Evolutionary conservation across 2,113 vertebrate species (phyloP), one percentile per base, ranked within the genome.

Genomic region (Periophthalmodon schlosseri): DNA sequence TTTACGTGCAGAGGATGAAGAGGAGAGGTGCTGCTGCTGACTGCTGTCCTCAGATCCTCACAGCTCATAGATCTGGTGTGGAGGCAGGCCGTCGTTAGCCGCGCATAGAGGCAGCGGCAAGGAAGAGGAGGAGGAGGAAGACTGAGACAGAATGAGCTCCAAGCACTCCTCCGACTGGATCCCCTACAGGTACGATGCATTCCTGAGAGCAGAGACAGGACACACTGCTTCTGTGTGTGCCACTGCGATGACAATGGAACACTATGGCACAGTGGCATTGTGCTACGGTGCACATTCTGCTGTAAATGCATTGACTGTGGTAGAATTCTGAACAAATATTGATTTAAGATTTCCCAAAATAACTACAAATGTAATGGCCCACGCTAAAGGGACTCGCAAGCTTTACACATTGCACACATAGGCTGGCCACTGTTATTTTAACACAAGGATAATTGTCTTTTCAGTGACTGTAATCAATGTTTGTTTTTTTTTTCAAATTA

Each of bases 81-180:
- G 87, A 86, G 74, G 84, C 89, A 91, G 88, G 89, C 86, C 88
- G 50, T 84, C 88, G 50, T 84, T 73, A 88, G 87, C 90, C 88
- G 88, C 23, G 77, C 84, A 79, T 73, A 78, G 70, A 64, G 85
- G 82, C 77, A 74, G 76, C 83, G 69, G 76, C 80, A 21, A 58
- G 57, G 56, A 14, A 28, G n/a, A 24, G 69, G 75, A 56, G 84
- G 82, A 76, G 73, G 76, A 80, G 69, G 77, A 79, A 69, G 75
- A 61, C 84, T 93, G 78, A 88, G 76, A 74, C 87, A 91, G 78
- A 83, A 98, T 98, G 97, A 97, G 94, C 96, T 97, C 97, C 89
- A 97, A 95, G 93, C 95, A 95, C 88, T 96, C 95, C 86, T 96
- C 96, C 87, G 96, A 98, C 94, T 98, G 97, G 97, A 97, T 98